phyloP scores from a whole-genome alignment of 1,140 invertebrate genomes.

The Pseudomyrmex flavicornis region DNA sequence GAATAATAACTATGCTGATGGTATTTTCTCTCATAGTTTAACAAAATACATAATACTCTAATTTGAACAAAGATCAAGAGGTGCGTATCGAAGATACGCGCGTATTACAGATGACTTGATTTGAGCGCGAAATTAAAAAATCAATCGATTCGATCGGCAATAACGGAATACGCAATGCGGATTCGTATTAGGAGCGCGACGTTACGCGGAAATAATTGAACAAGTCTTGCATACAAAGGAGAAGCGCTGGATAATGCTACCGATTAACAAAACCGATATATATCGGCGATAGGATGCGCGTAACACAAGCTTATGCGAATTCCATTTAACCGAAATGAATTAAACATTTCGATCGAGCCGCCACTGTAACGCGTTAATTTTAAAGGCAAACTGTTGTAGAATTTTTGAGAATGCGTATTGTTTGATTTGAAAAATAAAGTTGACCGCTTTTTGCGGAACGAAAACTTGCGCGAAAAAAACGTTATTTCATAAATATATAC shows the following conservation, averaged over 20 bases:
- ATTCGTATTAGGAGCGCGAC: constrained; percentile 36
- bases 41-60: background rate
- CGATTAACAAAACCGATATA: constrained; percentile 54
- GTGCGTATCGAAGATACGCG: background rate
- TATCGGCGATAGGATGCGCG: constrained; percentile 44
- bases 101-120: constrained; percentile 45
- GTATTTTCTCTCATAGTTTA: no score
- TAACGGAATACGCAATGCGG: constrained; percentile 73
- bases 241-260: constrained; percentile 31
- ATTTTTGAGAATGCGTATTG: background rate
- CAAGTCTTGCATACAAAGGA: constrained; percentile 56
- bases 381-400: background rate
- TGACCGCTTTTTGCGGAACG: background rate
- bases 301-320: constrained; percentile 37
- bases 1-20: no score
- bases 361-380: constrained; percentile 30
- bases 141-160: constrained; percentile 81
- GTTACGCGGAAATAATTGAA: constrained; percentile 60
- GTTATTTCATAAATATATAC: no score
- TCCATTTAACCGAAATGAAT: constrained; percentile 42
- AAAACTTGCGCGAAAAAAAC: background rate
- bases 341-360: constrained; percentile 29
- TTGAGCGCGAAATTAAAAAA: constrained; percentile 69
- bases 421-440: constrained; percentile 12
- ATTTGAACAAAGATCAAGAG: constrained; percentile 32